Evolutionary conservation across 2,888 invertebrate species (phyloP), one percentile per base, ranked within the genome.

Genomic region (Nycteola revayana): DNA sequence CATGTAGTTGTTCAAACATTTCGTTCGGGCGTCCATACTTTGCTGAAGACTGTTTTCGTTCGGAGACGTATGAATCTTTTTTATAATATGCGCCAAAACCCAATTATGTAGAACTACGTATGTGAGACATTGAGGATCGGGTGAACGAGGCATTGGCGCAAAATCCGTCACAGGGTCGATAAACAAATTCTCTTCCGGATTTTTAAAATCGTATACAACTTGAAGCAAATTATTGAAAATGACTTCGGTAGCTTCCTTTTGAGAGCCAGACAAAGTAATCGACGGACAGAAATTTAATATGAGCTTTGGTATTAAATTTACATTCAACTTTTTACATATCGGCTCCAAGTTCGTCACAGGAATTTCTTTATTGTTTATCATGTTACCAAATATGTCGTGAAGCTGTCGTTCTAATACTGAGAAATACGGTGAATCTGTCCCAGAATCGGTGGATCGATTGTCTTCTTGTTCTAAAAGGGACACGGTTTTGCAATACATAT

Each of bases 261-360:
- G 60, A 1, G 78, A 70, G 3, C 82, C 82, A 1, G 70, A 65
- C 35, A 91, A 70, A 10, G 90, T 81, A 10, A 93, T 89, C 5
- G 90, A 91, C 0, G 94, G 94, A 49, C 94, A 94, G 60, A 93
- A 93, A 70, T 93, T 94, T 1, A 93, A 75, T 1, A 94, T 91
- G 7, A 95, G 90, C 50, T 93, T 93, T 53, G 94, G 93, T 28
- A 94, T 91, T 32, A 94, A 86, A 84, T 95, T 94, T 1, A 95
- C 90, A 65, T 94, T 93, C 9, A 95, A 71, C 50, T 92, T 92
- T 18, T 90, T 89, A 40, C 94, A 94, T 55, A 93, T 90, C 0
- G 89, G 79, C 63, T 95, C 95, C 36, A 95, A 90, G 58, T 92
- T 90, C 1, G 91, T 82, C 0, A 94, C 93, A 2, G 93, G 91